These are phyloP conservation scores for Chelon labrosus DNA, from an alignment of 2,797 vertebrate genomes.

Conservation along the genomic window DNA sequence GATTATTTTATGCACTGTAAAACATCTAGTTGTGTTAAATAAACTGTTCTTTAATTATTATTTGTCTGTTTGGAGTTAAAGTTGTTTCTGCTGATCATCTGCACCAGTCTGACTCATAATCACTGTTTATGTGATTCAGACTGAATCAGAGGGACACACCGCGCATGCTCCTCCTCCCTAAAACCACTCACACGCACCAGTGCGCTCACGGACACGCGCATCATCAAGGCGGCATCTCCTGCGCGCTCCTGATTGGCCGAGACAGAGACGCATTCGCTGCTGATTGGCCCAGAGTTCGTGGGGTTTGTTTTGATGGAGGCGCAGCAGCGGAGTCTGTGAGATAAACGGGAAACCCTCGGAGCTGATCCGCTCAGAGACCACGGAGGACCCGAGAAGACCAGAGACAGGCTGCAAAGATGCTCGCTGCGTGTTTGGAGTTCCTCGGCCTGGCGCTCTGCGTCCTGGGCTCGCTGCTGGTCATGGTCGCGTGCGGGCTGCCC, in stretches of 20 bases:
- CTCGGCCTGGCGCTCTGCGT: slow-evolving; percentile 88
- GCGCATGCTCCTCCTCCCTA: not conserved
- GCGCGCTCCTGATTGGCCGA: slow-evolving; percentile 50
- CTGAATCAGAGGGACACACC: slow-evolving; percentile 29
- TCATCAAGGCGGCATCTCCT: not conserved
- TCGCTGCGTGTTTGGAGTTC: slow-evolving; percentile 88
- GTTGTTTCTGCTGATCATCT: no score
- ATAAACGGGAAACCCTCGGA: slow-evolving; percentile 19
- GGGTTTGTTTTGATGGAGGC: slow-evolving; percentile 2
- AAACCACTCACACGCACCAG: not conserved
- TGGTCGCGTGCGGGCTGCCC: slow-evolving; percentile 91
- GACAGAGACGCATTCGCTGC: slow-evolving; percentile 26
- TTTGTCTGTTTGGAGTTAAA: no score
- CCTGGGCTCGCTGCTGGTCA: slow-evolving; percentile 90
- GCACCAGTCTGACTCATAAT: no score
- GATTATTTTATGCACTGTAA: no score
- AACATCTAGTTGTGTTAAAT: no score
- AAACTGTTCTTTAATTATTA: no score
- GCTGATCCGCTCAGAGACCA: not conserved
- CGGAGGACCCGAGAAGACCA: no score
- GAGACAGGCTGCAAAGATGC: slow-evolving; percentile 73
- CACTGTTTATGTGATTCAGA: no score
- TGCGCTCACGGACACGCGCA: not conserved
- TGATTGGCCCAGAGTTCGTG: slow-evolving; percentile 65
- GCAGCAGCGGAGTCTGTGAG: not conserved